Conservation (phyloP, 2,113 vertebrate genomes). For the Silurus meridionalis region DNA sequence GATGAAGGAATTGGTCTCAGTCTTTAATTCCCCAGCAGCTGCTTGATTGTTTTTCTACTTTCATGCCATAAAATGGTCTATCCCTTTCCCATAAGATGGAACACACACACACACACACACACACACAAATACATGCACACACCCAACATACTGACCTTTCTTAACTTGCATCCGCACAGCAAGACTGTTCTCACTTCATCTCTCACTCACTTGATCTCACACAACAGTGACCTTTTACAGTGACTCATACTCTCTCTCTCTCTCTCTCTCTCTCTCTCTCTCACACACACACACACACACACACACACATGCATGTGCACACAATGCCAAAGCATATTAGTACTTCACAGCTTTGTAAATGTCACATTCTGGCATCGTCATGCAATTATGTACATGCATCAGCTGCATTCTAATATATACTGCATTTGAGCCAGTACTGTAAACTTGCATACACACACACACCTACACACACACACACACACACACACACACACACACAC, state of each 20-base stretch:
- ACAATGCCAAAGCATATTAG: neutral
- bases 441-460: neutral
- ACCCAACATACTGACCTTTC: constrained; percentile 28
- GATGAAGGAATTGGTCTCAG: neutral
- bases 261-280: too few relatives aligned
- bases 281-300: neutral
- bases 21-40: constrained; percentile 36
- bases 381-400: neutral
- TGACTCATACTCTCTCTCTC: neutral
- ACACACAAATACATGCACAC: constrained; percentile 25
- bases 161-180: constrained; percentile 4
- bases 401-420: constrained; percentile 23
- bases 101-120: constrained; percentile 15
- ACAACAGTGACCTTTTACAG: constrained; percentile 4
- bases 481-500: neutral
- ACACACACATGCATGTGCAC: neutral
- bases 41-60: constrained; percentile 55
- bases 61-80: constrained; percentile 43
- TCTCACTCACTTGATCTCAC: constrained; percentile 20
- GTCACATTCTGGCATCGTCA: neutral
- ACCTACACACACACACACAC: neutral
- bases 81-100: constrained; percentile 16
- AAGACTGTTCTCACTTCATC: constrained; percentile 5
- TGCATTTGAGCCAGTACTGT: neutral
- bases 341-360: constrained; percentile 19